These are phyloP conservation scores for Catharus bicknelli DNA, from an alignment of 2,113 vertebrate species.

Conservation along the genomic window DNA sequence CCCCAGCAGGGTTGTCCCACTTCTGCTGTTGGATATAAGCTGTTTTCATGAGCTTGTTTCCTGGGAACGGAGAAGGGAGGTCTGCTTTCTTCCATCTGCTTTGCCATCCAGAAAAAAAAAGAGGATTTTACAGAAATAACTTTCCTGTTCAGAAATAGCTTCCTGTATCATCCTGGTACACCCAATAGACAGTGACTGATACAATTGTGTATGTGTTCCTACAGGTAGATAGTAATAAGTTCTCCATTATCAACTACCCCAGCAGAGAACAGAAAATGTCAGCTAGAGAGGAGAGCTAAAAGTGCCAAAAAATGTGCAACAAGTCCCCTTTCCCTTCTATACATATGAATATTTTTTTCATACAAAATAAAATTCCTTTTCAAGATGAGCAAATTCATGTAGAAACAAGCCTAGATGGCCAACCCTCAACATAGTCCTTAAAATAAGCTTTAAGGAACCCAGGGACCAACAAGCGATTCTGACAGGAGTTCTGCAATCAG, in stretches of 20 bases:
- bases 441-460: background rate
- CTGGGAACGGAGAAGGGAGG: background rate
- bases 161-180: background rate
- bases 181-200: background rate
- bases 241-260: background rate
- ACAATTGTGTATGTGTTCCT: background rate
- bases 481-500: background rate
- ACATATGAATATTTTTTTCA: background rate
- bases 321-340: background rate
- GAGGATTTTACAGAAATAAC: background rate
- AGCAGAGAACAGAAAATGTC: background rate
- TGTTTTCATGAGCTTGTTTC: background rate
- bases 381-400: background rate
- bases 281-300: background rate
- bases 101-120: background rate
- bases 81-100: background rate
- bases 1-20: background rate
- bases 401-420: background rate
- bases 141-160: background rate
- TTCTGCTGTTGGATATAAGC: background rate
- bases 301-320: background rate
- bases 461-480: background rate
- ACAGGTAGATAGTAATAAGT: background rate
- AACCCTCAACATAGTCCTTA: background rate
- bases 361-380: background rate